Evolutionary conservation across 2,113 vertebrate genomes (phyloP), one percentile per base, ranked within the genome.

Genomic region (Ia io): DNA sequence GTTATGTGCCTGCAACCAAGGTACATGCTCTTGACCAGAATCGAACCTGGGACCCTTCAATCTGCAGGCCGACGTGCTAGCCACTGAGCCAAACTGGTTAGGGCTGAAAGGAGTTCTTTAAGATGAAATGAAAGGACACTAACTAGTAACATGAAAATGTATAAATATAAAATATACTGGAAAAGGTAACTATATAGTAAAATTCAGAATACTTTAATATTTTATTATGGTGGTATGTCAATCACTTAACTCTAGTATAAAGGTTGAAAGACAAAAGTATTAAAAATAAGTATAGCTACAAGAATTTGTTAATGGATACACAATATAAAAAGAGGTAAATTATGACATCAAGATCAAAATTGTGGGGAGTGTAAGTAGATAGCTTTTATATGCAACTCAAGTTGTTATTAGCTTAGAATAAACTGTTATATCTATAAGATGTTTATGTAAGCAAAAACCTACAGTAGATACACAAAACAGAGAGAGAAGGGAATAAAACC

Each of bases 241-340:
- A 73, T 87, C 69, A 73, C 28, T 59, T 37, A 87, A 73, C 4
- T 73, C n/a, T 59, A 42, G 28, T 42, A 22, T 32, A 87, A 59
- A 65, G 59, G 28, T 44, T 63, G 32, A 59, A 71, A 86, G 85
- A 74, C 20, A 61, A 74, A 74, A n/a, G 9, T 44, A 61, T 88
- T 61, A 74, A 61, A 88, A 88, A 74, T 74, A 74, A 61, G 53
- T 74, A 35, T 37, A 70, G 44, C 30, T 74, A 61, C 22, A 74
- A 74, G 59, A 61, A 74, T 67, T 84, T 44, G 37, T 18, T 74
- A 88, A 16, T 74, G 70, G 20, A 44, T 61, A 74, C 5, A n/a
- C 40, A 88, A 74, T 74, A 88, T 61, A 61, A 61, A 87, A 87
- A 88, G 69, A 73, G 69, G 30, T 74, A 88, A 87, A 88, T 44